Base-by-base conservation (phyloP, 35 echinoderm and acorn worm genomes). In the Patiria miniata region DNA sequence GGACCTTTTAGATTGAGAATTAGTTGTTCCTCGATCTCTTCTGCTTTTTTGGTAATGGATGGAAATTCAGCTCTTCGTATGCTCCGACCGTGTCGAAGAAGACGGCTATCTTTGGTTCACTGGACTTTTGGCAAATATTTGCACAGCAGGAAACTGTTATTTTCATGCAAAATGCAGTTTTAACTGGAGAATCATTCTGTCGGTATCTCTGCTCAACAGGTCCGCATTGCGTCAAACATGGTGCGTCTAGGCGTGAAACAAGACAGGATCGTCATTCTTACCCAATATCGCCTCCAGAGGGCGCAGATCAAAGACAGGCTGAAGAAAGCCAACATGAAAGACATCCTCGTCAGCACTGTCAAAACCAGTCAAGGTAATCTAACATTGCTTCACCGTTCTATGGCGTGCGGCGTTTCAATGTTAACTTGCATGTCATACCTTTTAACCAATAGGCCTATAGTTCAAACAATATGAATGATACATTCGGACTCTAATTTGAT, bases 301-400 rank as follows among this genome's bases (percentile, higher is more conserved):
- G 21, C 86, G 37, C 61, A 89, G 36, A 96, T 96, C 9, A 81
- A 84, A 68, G 76, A 92, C 37, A 50, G 44, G 32, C 79, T 96
- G 17, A 80, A 88, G 50, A 50, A 5, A 10, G 23, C 23, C 39
- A 86, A 86, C 18, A 26, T 88, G 18, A 34, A 21, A 52, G 77
- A 53, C 32, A 76, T 96, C 73, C 36, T 68, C 2, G 90, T 96
- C 42, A 80, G 55, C 32, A 96, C 94, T 29, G 94, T 96, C 8
- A 78, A 92, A 52, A 88, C 81, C n/a, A 96, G 94, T 89, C 94
- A 96, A 86, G 94, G 94, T 96, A 81, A 77, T 38, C 37, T 39
- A n/a, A 78, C n/a, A 36, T 8, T 39, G 77, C 42, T 15, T 30
- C 5, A 5, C 17, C 32, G 5, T 0, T 1, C 44, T 65, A 36